Percentiles rank a stretch among this genome's conserved stretches.
phyloP scores from a whole-genome alignment of 2,113 vertebrate genomes.

The Etheostoma spectabile region DNA sequence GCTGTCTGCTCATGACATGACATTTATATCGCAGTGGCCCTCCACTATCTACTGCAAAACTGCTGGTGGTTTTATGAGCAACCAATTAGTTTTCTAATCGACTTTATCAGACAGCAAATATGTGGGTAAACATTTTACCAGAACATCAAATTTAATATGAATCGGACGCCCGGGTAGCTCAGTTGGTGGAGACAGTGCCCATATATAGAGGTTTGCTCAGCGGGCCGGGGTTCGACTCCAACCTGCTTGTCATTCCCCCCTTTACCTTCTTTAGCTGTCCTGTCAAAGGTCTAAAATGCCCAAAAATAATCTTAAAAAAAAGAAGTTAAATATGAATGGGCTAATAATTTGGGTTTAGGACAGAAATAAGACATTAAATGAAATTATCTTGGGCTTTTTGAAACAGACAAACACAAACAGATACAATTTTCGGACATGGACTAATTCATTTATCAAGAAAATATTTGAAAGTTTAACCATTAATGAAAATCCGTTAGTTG shows the following conservation, averaged over 20 bases:
- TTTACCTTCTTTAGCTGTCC: too few relatives aligned
- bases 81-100: neutral
- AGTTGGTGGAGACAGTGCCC: too few relatives aligned
- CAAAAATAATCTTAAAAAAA: too few relatives aligned
- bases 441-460: too few relatives aligned
- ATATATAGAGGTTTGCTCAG: too few relatives aligned
- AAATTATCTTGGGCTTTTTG: neutral
- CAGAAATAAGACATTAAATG: neutral
- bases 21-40: neutral
- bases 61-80: constrained; percentile 5
- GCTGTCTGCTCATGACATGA: constrained; percentile 14
- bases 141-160: neutral
- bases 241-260: too few relatives aligned
- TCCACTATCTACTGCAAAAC: neutral
- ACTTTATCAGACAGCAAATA: neutral
- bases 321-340: neutral
- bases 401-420: neutral
- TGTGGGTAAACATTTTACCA: neutral
- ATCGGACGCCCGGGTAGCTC: too few relatives aligned
- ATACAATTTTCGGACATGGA: neutral
- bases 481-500: neutral
- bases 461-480: neutral
- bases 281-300: too few relatives aligned
- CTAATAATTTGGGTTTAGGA: neutral
- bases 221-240: too few relatives aligned